phyloP scores from a whole-genome alignment of 1,140 invertebrate species.

The Ephestia elutella region DNA sequence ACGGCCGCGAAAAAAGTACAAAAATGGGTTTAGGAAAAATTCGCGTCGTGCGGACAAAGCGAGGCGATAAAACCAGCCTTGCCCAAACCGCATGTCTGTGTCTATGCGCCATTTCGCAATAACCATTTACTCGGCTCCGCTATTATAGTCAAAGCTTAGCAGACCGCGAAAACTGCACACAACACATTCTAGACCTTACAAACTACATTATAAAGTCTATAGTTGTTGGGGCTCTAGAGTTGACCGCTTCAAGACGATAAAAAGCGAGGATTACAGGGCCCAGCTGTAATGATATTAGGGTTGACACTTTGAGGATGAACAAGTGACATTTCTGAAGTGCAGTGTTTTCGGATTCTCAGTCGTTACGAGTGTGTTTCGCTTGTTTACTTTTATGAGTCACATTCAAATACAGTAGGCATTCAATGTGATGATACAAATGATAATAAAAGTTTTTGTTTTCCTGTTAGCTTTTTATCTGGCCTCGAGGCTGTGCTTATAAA shows the following conservation, averaged over 20 bases:
- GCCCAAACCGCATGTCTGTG: constrained; percentile 7
- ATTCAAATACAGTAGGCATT: background rate
- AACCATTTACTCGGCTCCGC: constrained; percentile 19
- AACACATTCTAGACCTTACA: background rate
- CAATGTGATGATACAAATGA: background rate
- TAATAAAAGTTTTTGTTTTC: background rate
- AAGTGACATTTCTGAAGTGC: constrained; percentile 9
- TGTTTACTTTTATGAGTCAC: background rate
- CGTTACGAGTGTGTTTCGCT: too few relatives aligned
- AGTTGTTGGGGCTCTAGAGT: background rate
- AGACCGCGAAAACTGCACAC: constrained; percentile 10
- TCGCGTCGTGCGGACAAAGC: constrained; percentile 2
- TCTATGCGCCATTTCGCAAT: constrained; percentile 12
- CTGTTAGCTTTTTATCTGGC: background rate
- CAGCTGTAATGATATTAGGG: constrained; percentile 21
- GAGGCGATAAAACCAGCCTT: constrained; percentile 12
- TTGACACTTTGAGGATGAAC: constrained; percentile 20
- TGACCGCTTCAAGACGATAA: constrained; percentile 15
- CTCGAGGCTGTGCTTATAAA: background rate
- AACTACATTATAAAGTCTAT: constrained; percentile 5
- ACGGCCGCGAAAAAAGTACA: background rate
- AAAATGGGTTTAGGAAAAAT: background rate
- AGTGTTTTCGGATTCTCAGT: background rate
- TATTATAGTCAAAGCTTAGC: constrained; percentile 16
- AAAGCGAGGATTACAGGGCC: constrained; percentile 17